phyloP scores from a whole-genome alignment of 2,113 vertebrate genomes.

The Meles meles region DNA sequence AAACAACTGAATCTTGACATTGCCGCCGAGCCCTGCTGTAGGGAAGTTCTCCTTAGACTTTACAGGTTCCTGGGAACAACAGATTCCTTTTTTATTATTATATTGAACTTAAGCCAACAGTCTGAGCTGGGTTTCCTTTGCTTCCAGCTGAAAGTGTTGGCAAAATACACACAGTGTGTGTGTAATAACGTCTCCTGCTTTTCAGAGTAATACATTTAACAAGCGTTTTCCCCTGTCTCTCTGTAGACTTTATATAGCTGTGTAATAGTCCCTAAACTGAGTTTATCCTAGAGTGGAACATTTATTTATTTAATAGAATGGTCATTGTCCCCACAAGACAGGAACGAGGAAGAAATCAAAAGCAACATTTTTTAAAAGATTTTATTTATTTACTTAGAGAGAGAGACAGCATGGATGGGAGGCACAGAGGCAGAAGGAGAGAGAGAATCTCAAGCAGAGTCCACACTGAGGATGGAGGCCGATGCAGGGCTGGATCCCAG shows the following conservation, averaged over 20 bases:
- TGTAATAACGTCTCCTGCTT: neutral
- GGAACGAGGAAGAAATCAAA: neutral
- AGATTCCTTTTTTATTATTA: neutral
- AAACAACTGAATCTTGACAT: neutral
- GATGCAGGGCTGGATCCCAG: too few species aligned
- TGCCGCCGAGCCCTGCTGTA: neutral
- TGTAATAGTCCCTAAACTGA: neutral
- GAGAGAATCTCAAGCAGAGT: too few species aligned
- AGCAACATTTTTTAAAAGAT: neutral
- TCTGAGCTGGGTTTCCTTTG: neutral
- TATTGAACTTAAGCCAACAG: neutral
- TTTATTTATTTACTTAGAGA: too few species aligned
- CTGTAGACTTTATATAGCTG: neutral
- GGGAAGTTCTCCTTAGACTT: neutral
- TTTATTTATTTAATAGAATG: neutral
- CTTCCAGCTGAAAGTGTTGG: neutral
- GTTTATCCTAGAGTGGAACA: neutral
- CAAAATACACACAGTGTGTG: neutral
- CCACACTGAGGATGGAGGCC: too few species aligned
- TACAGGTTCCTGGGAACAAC: neutral
- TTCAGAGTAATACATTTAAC: neutral
- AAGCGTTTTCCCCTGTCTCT: neutral
- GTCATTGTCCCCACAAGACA: neutral
- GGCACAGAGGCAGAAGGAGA: too few species aligned
- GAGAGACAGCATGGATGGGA: too few species aligned